Conservation (phyloP, 2,797 vertebrate genomes). For the Benthosema pterotum region DNA sequence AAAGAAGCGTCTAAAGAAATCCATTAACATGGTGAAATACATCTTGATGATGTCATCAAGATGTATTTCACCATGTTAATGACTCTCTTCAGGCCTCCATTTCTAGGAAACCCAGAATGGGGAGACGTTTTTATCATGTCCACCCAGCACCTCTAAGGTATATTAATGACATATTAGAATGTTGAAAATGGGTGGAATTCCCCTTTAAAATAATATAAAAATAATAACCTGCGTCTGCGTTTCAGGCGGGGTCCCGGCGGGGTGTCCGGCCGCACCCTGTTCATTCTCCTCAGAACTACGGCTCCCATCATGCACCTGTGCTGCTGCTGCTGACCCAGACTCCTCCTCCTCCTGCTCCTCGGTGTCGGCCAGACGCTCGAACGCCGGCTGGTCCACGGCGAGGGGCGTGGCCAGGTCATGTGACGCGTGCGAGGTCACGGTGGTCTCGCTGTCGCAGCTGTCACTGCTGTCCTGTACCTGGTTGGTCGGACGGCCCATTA, state of each 20-base stretch:
- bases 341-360: constrained; percentile 32
- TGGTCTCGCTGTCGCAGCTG: constrained; percentile 97
- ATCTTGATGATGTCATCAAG: no score
- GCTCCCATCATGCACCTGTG: constrained; percentile 32
- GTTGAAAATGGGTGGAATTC: no score
- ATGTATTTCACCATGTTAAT: no score
- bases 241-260: neutral
- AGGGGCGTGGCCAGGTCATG: constrained; percentile 80
- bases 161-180: no score
- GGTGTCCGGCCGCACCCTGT: constrained; percentile 6
- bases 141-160: no score
- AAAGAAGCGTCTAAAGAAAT: no score
- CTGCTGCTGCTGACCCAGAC: neutral
- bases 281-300: constrained; percentile 51
- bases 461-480: constrained; percentile 94
- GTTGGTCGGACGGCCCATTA: neutral
- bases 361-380: constrained; percentile 51
- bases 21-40: no score
- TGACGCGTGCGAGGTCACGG: constrained; percentile 86
- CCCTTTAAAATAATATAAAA: no score
- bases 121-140: no score
- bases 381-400: constrained; percentile 74
- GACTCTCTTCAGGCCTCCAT: no score
- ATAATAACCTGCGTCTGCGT: neutral
- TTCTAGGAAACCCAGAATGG: no score